Evolutionary conservation across 2,888 invertebrate genomes (phyloP), one percentile per base, ranked within the genome.

Genomic region (Chloroclysta siterata): DNA sequence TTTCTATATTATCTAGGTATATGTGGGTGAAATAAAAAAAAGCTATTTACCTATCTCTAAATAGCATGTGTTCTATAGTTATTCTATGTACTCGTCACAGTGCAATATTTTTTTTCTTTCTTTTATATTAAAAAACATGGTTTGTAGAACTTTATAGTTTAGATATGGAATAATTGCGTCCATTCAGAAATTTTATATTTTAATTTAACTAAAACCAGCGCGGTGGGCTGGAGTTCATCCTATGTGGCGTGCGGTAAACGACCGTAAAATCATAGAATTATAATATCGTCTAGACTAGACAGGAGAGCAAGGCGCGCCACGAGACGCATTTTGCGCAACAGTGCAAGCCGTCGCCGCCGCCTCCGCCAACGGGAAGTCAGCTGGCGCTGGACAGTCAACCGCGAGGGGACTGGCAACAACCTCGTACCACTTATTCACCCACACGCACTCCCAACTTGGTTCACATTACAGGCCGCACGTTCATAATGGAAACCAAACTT

Each of bases 251-350:
- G 65, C 63, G 63, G 68, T 69, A 59, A 63, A 58, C 50, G 42
- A 57, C 53, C 57, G 57, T 50, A 33, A 51, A 50, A 66, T 46
- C 60, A 63, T 68, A 67, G 55, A 67, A 55, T 65, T 69, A 67
- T 71, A 68, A 72, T 71, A 72, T 69, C 62, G 73, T 66, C 69
- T 71, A 71, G 73, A 69, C 68, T 53, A 66, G 44, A 66, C 44
- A 65, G 57, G 64, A 63, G 63, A 66, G 60, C 66, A 54, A 61
- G 65, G 65, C 69, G 62, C 60, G 60, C 72, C 72, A 71, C 71
- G 69, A 73, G 77, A 72, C 77, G 73, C 72, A 79, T 74, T 84
- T 82, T 79, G 83, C 82, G 83, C 79, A 79, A 81, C 81, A 83
- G 80, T 83, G 77, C 79, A 75, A 70, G 65, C 72, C 53, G 54